phyloP scores from a whole-genome alignment of 2,797 vertebrate species.

The Tapera naevia region DNA sequence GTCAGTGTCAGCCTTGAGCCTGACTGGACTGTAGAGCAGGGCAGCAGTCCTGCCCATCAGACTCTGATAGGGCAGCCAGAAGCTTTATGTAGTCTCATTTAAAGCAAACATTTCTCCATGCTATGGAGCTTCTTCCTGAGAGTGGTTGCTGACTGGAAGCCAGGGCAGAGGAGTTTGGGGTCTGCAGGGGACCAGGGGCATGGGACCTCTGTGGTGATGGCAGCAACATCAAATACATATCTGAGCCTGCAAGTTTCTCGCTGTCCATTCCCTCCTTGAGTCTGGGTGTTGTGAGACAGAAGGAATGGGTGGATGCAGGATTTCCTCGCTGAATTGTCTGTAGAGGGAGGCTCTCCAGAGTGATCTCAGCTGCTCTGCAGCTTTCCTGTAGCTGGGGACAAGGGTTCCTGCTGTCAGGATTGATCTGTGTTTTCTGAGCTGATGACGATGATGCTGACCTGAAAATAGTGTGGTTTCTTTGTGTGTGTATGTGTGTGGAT shows the following conservation, averaged over 20 bases:
- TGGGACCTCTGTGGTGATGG: not conserved
- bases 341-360: not conserved
- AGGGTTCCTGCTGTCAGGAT: not conserved
- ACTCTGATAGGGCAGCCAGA: not conserved
- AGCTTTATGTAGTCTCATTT: not conserved
- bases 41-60: not conserved
- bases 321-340: not conserved
- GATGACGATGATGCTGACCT: not conserved
- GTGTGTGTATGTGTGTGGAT: not conserved
- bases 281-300: not conserved
- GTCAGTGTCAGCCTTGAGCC: not conserved
- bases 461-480: not conserved
- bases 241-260: not conserved
- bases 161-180: not conserved
- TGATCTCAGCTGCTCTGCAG: accelerated
- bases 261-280: not conserved
- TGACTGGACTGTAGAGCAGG: not conserved
- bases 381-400: not conserved
- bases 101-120: not conserved
- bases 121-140: not conserved
- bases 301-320: accelerated
- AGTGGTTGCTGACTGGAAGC: not conserved
- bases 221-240: not conserved
- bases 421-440: not conserved
- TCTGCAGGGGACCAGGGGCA: not conserved